Percentiles rank a stretch among this genome's conserved stretches.
These are phyloP conservation scores for Latheticus oryzae DNA, from an alignment of 2,888 invertebrate genomes.

Conservation along the genomic window DNA sequence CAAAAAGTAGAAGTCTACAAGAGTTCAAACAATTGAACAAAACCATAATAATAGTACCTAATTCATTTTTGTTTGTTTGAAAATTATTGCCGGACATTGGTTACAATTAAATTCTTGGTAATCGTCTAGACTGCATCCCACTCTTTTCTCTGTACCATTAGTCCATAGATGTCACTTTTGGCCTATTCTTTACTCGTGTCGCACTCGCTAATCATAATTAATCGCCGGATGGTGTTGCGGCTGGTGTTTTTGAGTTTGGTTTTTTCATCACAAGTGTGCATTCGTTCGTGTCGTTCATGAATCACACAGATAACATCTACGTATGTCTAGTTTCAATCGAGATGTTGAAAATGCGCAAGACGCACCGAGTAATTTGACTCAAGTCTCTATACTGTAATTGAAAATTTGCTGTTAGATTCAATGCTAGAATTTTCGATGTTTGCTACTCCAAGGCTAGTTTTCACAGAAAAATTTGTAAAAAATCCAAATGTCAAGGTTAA, in stretches of 20 bases:
- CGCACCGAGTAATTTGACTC: constrained; percentile 49
- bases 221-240: constrained; percentile 20
- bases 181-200: background rate
- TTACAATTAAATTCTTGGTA: background rate
- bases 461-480: constrained; percentile 32
- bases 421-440: constrained; percentile 16
- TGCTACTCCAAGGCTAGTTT: constrained; percentile 33
- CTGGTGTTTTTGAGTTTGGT: constrained; percentile 27
- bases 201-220: constrained; percentile 17
- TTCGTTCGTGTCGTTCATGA: constrained; percentile 46
- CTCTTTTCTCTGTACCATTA: too few species aligned
- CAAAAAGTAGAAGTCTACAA: too few species aligned
- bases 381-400: constrained; percentile 46
- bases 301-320: constrained; percentile 49
- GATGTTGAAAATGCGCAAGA: constrained; percentile 46
- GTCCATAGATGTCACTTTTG: background rate
- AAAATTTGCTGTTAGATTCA: constrained; percentile 8
- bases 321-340: constrained; percentile 51
- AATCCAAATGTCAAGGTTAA: constrained; percentile 40
- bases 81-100: too few species aligned
- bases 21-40: too few species aligned
- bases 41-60: too few species aligned
- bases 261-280: constrained; percentile 37
- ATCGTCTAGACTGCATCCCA: background rate
- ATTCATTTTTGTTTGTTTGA: too few species aligned